These are phyloP conservation scores for Sylvicola fuscatus DNA, from an alignment of 2,888 invertebrate genomes.

Conservation along the genomic window DNA sequence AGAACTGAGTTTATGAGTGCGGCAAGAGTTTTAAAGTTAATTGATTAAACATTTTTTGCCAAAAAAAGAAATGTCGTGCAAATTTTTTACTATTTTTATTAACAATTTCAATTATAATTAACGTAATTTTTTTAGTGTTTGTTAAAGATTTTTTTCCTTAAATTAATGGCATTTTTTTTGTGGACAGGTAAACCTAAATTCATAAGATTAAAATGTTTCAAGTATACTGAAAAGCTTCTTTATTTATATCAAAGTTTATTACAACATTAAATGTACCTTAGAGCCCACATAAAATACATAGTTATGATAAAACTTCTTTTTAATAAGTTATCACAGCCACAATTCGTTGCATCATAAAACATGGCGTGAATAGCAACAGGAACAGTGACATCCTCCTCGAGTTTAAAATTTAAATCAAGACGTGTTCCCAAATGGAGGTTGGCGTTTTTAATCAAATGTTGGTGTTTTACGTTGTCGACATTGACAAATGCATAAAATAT, in stretches of 20 bases:
- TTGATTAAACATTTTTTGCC: conserved; percentile 14
- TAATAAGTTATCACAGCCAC: no score
- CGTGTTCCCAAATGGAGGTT: conserved; percentile 15
- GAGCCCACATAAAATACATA: not conserved
- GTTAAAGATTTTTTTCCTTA: no score
- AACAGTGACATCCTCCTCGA: conserved; percentile 11
- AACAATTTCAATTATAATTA: no score
- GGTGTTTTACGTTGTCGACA: conserved; percentile 11
- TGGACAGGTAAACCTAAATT: no score
- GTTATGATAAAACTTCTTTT: no score
- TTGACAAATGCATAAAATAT: conserved; percentile 13
- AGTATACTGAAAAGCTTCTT: no score
- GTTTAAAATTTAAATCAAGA: conserved; percentile 18
- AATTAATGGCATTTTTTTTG: no score
- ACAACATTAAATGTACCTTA: not conserved
- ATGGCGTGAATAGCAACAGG: conserved; percentile 17
- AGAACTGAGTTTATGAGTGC: conserved; percentile 45
- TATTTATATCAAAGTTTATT: no score
- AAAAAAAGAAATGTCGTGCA: no score
- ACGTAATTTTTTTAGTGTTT: no score
- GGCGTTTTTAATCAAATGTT: conserved; percentile 15
- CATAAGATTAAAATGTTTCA: no score
- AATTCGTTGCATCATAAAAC: conserved; percentile 14
- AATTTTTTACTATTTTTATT: no score
- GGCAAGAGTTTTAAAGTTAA: conserved; percentile 29